Percentiles rank a stretch among this genome's conserved stretches.
phyloP scores from a whole-genome alignment of 1,140 invertebrate genomes.

The Zophobas morio region DNA sequence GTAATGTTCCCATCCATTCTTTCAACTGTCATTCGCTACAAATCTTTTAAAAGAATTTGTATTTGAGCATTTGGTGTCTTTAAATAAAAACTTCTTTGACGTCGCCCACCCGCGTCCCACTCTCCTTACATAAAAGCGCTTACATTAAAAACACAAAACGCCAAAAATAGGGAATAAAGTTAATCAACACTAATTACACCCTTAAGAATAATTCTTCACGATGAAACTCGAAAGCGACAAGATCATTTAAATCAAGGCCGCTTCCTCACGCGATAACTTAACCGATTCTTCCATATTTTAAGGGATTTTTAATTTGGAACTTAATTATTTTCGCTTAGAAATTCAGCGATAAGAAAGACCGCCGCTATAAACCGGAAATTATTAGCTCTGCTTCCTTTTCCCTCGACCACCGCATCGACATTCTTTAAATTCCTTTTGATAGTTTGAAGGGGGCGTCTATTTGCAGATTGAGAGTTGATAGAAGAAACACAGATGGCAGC shows the following conservation, averaged over 20 bases:
- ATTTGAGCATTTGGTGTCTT: too few species aligned
- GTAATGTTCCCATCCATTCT: too few species aligned
- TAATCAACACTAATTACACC: slow-evolving; percentile 57
- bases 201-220: slow-evolving; percentile 51
- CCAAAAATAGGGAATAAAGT: slow-evolving; percentile 53
- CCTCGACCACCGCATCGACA: not conserved
- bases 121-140: too few species aligned
- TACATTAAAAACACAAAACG: not conserved
- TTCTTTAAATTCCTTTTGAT: slow-evolving; percentile 10
- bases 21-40: too few species aligned
- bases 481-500: slow-evolving; percentile 47
- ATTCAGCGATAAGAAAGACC: not conserved
- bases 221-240: slow-evolving; percentile 52
- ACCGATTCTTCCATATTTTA: slow-evolving; percentile 8
- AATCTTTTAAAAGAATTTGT: too few species aligned
- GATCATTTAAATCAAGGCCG: slow-evolving; percentile 50
- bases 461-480: slow-evolving; percentile 62
- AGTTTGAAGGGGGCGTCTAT: slow-evolving; percentile 50
- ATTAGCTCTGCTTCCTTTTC: slow-evolving; percentile 1
- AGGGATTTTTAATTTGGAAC: slow-evolving; percentile 2
- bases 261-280: not conserved
- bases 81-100: too few species aligned
- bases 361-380: slow-evolving; percentile 1
- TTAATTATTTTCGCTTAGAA: slow-evolving; percentile 35
- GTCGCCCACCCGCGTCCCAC: too few species aligned